Evolutionary conservation across 2,888 invertebrate species (phyloP), one percentile per base, ranked within the genome.

Genomic region (Polydrusus tereticollis): DNA sequence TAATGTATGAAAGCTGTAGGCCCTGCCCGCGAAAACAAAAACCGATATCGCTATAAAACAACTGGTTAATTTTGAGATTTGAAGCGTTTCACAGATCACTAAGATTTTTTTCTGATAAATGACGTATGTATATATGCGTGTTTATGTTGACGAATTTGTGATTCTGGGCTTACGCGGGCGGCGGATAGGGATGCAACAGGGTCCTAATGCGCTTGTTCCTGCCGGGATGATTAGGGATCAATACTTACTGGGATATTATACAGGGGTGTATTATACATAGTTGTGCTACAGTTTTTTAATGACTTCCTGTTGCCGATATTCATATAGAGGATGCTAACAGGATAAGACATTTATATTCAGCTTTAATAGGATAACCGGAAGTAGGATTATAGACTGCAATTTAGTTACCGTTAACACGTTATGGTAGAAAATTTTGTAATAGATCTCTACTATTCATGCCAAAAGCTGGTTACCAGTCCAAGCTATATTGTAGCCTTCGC

Each of bases 121-220:
- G 16, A 55, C 50, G n/a, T 50, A 16, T 59, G n/a, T n/a, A n/a
- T n/a, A n/a, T n/a, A 29, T 59, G 69, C 59, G 65, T 70, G 70
- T 70, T 70, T 69, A 58, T 64, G 50, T 59, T 64, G 43, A 26
- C 23, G 43, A 43, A 43, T 41, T 64, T 38, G 29, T 62, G 60
- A 62, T 70, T 45, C 55, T 70, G 52, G 26, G 26, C 57, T 36
- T 67, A 43, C 47, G 72, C 59, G 67, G 63, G 63, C 63, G 67
- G 63, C 63, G 67, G 57, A 38, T 57, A 18, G 36, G 55, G 64
- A 68, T 68, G 72, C 72, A 72, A 72, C 72, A 72, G 68, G 72
- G 58, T 21, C 21, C 59, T 43, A 73, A 69, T 73, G 73, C 73
- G 73, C 73, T 58, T 73, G 73, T 73, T 63, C 63, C 63, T 50